Base-by-base conservation (phyloP, 2,113 vertebrate genomes). In the Chelonoidis abingdonii region DNA sequence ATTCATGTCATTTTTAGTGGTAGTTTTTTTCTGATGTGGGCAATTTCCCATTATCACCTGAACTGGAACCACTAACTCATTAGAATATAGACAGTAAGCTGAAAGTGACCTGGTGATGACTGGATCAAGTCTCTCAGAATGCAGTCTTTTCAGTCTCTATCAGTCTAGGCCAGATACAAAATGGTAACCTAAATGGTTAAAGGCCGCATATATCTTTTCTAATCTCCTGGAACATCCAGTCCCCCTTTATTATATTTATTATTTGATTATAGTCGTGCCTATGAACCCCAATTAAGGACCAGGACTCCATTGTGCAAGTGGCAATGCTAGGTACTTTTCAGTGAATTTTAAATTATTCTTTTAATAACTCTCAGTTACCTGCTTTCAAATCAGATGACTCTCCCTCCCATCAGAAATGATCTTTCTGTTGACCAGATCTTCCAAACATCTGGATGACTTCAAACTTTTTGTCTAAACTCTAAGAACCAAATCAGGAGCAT, bases 321-420 rank as follows among this genome's bases (percentile, higher is more conserved):
- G 65, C 7, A 69, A 69, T 21, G 35, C 17, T n/a, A 21, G 14
- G 14, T 13, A 31, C 16, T 19, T 5, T 65, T 91, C 10, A 85
- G 4, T 2, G 89, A 76, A 80, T 62, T 65, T 5, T 82, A 80
- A 79, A 75, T 57, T 53, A 22, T 3, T 3, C 0, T 1, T 0
- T 1, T 50, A 82, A 90, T 19, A 31, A 79, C 10, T 52, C 81
- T n/a, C 3, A 0, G 3, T 52, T 92, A 62, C 1, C 3, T 24
- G 56, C 53, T 47, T 44, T 7, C 1, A 35, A 8, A 65, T 38
- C 52, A 38, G 0, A 8, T 8, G 24, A 1, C 25, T 31, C 7
- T 47, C 5, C 44, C n/a, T 9, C 3, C 6, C 47, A 21, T 80
- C 10, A 56, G 47, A 62, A 83, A 87, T 14, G 6, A 0, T 27